Conservation (phyloP, 2,113 vertebrate genomes). For the Pseudorhombus dupliciocellatus region DNA sequence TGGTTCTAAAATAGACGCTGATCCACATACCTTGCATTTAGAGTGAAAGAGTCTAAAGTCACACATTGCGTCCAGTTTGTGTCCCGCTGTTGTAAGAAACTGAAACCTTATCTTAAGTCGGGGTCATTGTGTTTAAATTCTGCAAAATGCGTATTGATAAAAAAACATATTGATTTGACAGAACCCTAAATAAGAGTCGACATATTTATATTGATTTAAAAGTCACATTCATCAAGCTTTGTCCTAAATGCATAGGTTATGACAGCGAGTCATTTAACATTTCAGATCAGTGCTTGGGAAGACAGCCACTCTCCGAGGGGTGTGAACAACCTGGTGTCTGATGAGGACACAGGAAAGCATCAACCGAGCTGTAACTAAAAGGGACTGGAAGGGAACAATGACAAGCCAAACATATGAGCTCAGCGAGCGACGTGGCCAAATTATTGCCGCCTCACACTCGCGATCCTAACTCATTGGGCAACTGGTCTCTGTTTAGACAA, state of each 20-base stretch:
- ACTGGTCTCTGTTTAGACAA: slow-evolving; percentile 68
- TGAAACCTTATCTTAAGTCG: not conserved
- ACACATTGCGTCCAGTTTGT: slow-evolving; percentile 4
- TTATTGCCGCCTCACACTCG: slow-evolving; percentile 64
- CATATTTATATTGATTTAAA: slow-evolving; percentile 10
- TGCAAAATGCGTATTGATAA: slow-evolving; percentile 7
- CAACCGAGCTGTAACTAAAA: slow-evolving; percentile 76
- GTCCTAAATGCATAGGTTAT: slow-evolving; percentile 6
- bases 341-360: slow-evolving; percentile 79
- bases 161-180: not conserved
- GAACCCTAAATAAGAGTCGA: not conserved
- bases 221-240: not conserved
- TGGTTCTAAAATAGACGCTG: slow-evolving; percentile 71
- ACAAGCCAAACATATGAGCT: slow-evolving; percentile 84
- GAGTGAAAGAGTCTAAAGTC: slow-evolving; percentile 38
- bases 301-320: slow-evolving; percentile 46
- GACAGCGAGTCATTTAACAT: slow-evolving; percentile 5
- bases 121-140: not conserved
- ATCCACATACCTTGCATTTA: slow-evolving; percentile 70
- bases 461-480: slow-evolving; percentile 53
- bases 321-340: slow-evolving; percentile 48
- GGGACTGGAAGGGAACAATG: slow-evolving; percentile 75
- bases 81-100: slow-evolving; percentile 2
- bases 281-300: slow-evolving; percentile 26
- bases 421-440: slow-evolving; percentile 67